These are phyloP conservation scores for Spheniscus mendiculus DNA, from an alignment of 2,113 vertebrate genomes.

Conservation along the genomic window DNA sequence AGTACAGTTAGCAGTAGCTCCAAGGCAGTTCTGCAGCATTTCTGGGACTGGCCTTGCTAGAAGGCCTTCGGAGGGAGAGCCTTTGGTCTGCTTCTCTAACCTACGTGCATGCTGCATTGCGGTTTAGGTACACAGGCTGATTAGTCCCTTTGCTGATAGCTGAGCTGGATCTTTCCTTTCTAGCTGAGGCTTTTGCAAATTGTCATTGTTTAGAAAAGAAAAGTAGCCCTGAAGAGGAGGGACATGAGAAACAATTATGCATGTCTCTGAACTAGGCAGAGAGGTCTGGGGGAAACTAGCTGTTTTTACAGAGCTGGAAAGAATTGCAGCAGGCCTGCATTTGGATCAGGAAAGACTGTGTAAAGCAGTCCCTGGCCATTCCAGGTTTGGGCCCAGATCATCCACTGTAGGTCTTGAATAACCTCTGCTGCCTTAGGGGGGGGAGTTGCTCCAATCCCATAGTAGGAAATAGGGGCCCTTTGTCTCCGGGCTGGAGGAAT, in stretches of 20 bases:
- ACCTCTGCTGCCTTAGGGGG: neutral
- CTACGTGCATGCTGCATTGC: neutral
- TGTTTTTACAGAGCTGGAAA: neutral
- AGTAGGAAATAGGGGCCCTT: neutral
- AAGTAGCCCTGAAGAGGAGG: neutral
- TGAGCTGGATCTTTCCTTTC: conserved; percentile 5
- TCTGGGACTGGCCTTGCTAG: neutral
- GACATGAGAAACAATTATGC: neutral
- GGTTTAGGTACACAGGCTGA: neutral
- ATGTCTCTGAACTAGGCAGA: neutral
- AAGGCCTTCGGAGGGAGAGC: neutral
- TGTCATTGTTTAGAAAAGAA: neutral
- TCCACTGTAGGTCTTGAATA: neutral
- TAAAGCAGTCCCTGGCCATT: neutral
- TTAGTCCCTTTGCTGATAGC: neutral
- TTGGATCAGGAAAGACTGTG: neutral
- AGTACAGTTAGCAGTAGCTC: neutral
- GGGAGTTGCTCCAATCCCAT: neutral
- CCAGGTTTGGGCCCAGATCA: neutral
- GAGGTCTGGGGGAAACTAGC: neutral
- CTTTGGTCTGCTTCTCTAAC: neutral
- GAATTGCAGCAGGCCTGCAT: conserved; percentile 2
- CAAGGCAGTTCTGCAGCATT: neutral
- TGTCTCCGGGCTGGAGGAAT: neutral
- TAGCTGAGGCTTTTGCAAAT: neutral